Percentiles rank a stretch among this genome's conserved stretches.
These are phyloP conservation scores for Aleiodes alternator DNA, from an alignment of 2,888 invertebrate genomes.

Conservation along the genomic window DNA sequence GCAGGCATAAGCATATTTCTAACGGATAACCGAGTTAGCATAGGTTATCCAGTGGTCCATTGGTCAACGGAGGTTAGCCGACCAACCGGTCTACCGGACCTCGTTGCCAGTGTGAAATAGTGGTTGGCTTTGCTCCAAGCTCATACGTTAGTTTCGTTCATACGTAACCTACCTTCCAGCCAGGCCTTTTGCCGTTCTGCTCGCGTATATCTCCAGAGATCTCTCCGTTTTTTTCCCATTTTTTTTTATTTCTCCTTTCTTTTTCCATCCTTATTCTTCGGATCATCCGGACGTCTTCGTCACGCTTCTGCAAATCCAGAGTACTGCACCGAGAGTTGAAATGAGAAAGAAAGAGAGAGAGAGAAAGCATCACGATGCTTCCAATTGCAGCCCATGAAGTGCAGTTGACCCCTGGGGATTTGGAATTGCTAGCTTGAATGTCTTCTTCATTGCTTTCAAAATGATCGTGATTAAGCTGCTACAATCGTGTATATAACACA, in stretches of 20 bases:
- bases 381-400: slow-evolving; percentile 14
- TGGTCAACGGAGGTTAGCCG: slow-evolving; percentile 69
- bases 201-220: slow-evolving; percentile 41
- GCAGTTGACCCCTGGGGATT: slow-evolving; percentile 18
- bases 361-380: slow-evolving; percentile 4
- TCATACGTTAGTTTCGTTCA: slow-evolving; percentile 71
- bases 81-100: slow-evolving; percentile 60
- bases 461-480: slow-evolving; percentile 30
- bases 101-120: slow-evolving; percentile 70
- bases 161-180: slow-evolving; percentile 69
- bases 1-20: slow-evolving; percentile 70
- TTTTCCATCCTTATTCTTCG: slow-evolving; percentile 52
- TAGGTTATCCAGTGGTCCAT: slow-evolving; percentile 70
- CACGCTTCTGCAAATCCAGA: slow-evolving; percentile 37
- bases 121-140: slow-evolving; percentile 72
- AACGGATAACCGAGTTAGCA: slow-evolving; percentile 67
- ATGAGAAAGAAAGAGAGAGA: background rate
- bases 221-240: slow-evolving; percentile 15
- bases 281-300: slow-evolving; percentile 52
- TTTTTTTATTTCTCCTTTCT: slow-evolving; percentile 41
- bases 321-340: slow-evolving; percentile 1
- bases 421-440: slow-evolving; percentile 24
- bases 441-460: slow-evolving; percentile 28
- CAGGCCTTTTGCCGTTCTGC: slow-evolving; percentile 53
- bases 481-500: slow-evolving; percentile 2